A percentile compares a stretch with the other conserved stretches of the same genome.
Conservation (phyloP, 1,140 invertebrate species). For the Drosophila ambigua region DNA sequence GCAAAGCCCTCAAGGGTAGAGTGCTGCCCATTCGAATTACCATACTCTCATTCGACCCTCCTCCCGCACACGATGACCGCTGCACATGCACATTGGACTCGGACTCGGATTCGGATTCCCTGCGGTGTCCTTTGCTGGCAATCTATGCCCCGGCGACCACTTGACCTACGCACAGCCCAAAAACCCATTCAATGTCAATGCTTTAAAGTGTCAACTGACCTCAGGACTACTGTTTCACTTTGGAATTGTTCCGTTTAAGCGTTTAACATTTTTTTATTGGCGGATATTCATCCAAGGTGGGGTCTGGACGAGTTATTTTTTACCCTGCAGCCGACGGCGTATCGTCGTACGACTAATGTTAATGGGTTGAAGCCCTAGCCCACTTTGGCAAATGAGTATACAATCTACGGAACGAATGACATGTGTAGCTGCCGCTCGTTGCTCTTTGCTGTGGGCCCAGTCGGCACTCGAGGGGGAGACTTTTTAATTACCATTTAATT, state of each 20-base stretch:
- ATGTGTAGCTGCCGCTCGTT: constrained; percentile 9
- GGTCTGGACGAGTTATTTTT: too few species aligned
- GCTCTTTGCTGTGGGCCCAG: neutral
- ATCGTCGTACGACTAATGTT: constrained; percentile 6
- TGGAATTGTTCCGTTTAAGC: constrained; percentile 15
- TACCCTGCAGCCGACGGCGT: neutral
- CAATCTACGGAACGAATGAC: neutral
- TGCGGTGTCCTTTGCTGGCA: constrained; percentile 57
- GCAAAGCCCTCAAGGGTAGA: constrained; percentile 8
- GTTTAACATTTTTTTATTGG: constrained; percentile 20
- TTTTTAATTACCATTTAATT: constrained; percentile 72
- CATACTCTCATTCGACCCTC: constrained; percentile 2
- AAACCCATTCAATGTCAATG: constrained; percentile 67
- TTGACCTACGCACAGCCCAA: constrained; percentile 2
- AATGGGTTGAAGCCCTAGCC: neutral
- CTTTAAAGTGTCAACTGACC: constrained; percentile 26
- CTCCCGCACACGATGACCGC: too few species aligned
- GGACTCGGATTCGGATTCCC: constrained; percentile 20
- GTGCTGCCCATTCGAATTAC: constrained; percentile 9
- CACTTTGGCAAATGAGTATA: constrained; percentile 12
- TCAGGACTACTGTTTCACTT: constrained; percentile 22
- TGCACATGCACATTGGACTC: neutral
- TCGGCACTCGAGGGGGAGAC: too few species aligned
- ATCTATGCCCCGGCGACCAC: constrained; percentile 43
- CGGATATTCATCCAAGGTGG: neutral